Conservation (phyloP, 2,113 vertebrate genomes). For the Mellivora capensis region DNA sequence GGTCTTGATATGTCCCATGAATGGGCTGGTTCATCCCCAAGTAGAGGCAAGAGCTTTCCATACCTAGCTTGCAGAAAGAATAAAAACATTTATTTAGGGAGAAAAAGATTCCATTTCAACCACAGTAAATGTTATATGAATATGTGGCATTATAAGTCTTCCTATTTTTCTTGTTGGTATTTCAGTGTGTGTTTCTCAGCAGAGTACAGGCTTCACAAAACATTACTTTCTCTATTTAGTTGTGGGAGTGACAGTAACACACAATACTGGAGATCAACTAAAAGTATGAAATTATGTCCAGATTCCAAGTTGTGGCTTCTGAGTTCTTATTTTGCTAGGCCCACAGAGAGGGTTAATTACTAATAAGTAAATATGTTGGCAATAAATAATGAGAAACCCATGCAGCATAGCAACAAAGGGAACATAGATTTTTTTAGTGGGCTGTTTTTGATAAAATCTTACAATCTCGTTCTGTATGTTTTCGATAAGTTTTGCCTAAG, state of each 20-base stretch:
- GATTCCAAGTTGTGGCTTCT: neutral
- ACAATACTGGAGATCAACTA: neutral
- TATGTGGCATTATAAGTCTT: neutral
- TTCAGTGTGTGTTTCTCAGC: neutral
- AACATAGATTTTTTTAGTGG: neutral
- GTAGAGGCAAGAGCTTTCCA: neutral
- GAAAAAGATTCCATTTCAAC: neutral
- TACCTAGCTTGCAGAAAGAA: neutral
- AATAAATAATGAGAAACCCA: neutral
- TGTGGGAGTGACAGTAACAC: neutral
- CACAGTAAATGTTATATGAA: neutral
- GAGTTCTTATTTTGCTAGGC: neutral
- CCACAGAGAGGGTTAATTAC: neutral
- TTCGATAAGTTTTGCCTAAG: slow-evolving; percentile 69
- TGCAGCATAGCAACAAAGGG: neutral
- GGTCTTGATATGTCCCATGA: neutral
- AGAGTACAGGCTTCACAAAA: neutral
- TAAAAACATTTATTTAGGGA: neutral
- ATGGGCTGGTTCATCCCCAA: neutral
- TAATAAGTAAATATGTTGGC: neutral
- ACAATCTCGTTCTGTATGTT: slow-evolving; percentile 56
- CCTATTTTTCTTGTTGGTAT: neutral
- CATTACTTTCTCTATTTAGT: neutral
- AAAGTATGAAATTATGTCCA: neutral
- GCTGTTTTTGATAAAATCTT: slow-evolving; percentile 49